A percentile compares a stretch with the other conserved stretches of the same genome.
Evolutionary conservation across 2,113 vertebrate genomes (phyloP).

Genomic region (Ptyas mucosa): DNA sequence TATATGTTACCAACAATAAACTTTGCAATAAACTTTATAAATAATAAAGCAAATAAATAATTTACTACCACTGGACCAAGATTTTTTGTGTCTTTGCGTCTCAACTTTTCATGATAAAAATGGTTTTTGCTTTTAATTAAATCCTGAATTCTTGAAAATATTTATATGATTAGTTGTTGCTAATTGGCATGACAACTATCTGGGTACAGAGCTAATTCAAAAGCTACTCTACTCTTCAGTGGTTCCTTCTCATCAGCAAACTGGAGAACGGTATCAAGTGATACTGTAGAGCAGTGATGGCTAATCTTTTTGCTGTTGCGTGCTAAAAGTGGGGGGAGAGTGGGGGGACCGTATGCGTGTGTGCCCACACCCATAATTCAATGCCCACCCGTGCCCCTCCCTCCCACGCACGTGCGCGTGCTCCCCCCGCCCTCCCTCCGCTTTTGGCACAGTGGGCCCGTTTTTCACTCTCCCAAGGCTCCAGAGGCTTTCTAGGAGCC

Average conservation of each 20-base stretch:
- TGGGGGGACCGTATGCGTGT: too few relatives aligned
- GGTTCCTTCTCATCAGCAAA: neutral
- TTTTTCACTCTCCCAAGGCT: too few relatives aligned
- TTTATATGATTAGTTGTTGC: neutral
- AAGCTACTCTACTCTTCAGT: neutral
- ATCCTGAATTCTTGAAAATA: neutral
- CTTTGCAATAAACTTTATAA: constrained; percentile 67
- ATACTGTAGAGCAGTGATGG: neutral
- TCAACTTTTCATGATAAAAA: neutral
- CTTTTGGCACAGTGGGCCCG: too few relatives aligned
- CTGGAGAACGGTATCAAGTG: neutral
- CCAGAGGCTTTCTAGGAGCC: too few relatives aligned
- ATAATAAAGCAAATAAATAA: constrained; percentile 34
- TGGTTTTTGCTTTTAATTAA: neutral
- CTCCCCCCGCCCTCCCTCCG: too few relatives aligned
- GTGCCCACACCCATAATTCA: too few relatives aligned
- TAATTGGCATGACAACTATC: neutral
- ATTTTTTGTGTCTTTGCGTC: neutral
- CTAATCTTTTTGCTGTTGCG: too few relatives aligned
- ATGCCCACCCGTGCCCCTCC: too few relatives aligned
- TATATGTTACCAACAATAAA: constrained; percentile 55
- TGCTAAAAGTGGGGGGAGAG: too few relatives aligned
- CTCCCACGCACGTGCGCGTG: too few relatives aligned
- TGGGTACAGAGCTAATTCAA: neutral
- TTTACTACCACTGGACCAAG: constrained; percentile 28